Conservation (phyloP, 2,113 vertebrate species). For the Eulemur macaco region DNA sequence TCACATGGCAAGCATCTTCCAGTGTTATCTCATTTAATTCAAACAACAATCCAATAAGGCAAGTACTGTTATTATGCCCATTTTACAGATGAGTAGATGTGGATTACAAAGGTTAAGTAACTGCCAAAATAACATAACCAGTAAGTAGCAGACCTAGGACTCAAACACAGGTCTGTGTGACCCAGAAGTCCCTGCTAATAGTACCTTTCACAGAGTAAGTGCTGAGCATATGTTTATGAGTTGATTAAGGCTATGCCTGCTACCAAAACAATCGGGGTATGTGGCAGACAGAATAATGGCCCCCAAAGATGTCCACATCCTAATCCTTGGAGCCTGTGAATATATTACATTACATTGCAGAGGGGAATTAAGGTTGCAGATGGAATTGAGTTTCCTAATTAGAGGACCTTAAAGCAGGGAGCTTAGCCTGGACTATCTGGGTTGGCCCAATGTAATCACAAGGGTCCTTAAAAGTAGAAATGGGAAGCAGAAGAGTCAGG, state of each 20-base stretch:
- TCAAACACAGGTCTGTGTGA: neutral
- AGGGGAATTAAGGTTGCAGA: neutral
- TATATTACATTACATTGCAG: neutral
- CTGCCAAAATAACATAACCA: neutral
- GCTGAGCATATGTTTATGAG: neutral
- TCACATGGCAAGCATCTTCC: neutral
- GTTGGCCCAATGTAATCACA: neutral
- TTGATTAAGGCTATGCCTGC: neutral
- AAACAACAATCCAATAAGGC: neutral
- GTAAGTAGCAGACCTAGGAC: neutral
- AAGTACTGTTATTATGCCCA: neutral
- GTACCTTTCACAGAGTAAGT: neutral
- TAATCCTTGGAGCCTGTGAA: neutral
- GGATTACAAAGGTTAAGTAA: neutral
- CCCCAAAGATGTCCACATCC: neutral
- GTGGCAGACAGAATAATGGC: neutral
- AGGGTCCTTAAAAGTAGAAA: neutral
- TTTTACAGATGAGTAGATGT: conserved; percentile 16
- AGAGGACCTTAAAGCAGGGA: neutral
- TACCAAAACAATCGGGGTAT: neutral
- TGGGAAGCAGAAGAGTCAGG: neutral
- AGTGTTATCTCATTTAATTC: conserved; percentile 25
- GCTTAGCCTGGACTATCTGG: neutral
- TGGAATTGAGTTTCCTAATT: neutral
- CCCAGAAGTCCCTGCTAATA: neutral